Base-by-base conservation (phyloP, 2,797 vertebrate genomes). In the Trachurus trachurus region DNA sequence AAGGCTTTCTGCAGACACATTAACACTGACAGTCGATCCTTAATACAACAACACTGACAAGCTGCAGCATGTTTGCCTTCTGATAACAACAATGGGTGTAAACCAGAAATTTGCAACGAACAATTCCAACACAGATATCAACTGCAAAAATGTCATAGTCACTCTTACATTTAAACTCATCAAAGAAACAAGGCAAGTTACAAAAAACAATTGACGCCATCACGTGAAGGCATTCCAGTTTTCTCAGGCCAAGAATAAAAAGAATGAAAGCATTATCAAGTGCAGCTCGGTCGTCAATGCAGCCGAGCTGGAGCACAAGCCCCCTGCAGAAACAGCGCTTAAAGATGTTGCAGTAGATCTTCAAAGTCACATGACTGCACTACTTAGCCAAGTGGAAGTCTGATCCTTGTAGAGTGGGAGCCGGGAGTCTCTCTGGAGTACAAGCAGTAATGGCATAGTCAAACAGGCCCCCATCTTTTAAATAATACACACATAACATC, bases 361-460 rank as follows among this genome's bases (percentile, higher is more conserved):
- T 71, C 57, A 11, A 61, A 68, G 70, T 91, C 93, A 93, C 82
- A 73, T 90, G 89, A 92, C 85, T 64, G 44, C 11, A 69, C 74
- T 92, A 91, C 89, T 94, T 89, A 91, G 88, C 89, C 87, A 81
- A 91, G 89, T 86, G 89, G 89, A 92, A 89, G 90, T 77, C 79
- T 83, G 86, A 89, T 80, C 82, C 80, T 79, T 70, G 81, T 83
- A 67, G 87, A 84, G 86, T 39, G 71, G 75, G 83, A 89, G 90
- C 74, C 52, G 74, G 86, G 78, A 88, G 75, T 87, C 86, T 84
- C 89, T 82, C 80, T 31, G 87, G 82, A 90, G 78, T 66, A 84
- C 78, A 78, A 52, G 80, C 82, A 81, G 78, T 90, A 90, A 93
- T 87, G 81, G 85, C 82, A 87, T 85, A 71, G 80, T 89, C 86